Conservation (phyloP, 2,797 vertebrate species). For the Siniperca undulata region DNA sequence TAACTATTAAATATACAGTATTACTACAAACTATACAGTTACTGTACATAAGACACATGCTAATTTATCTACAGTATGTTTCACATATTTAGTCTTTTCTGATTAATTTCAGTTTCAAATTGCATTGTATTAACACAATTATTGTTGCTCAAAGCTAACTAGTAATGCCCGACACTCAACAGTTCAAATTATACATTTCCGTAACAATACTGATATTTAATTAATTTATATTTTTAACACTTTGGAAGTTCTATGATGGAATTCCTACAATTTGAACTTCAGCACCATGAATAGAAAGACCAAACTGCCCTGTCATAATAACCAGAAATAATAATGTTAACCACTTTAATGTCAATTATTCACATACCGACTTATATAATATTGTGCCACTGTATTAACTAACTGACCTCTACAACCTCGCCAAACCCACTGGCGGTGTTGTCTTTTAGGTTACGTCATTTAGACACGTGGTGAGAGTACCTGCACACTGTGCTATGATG, state of each 20-base stretch:
- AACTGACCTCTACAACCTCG: neutral
- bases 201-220: neutral
- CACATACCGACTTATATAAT: neutral
- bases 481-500: neutral
- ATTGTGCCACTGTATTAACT: neutral
- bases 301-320: neutral
- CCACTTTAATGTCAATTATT: neutral
- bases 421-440: neutral
- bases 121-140: neutral
- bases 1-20: neutral
- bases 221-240: neutral
- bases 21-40: neutral
- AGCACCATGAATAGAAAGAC: neutral
- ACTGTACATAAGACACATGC: neutral
- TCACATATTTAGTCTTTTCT: neutral
- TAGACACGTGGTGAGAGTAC: neutral
- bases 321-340: neutral
- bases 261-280: neutral
- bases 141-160: neutral
- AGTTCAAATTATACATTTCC: neutral
- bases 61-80: neutral
- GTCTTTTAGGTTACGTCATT: slow-evolving; percentile 1
- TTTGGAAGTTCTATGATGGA: neutral
- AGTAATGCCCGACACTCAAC: neutral
- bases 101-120: neutral